phyloP scores from a whole-genome alignment of 2,888 invertebrate genomes.

The Lordiphosa fenestrarum region DNA sequence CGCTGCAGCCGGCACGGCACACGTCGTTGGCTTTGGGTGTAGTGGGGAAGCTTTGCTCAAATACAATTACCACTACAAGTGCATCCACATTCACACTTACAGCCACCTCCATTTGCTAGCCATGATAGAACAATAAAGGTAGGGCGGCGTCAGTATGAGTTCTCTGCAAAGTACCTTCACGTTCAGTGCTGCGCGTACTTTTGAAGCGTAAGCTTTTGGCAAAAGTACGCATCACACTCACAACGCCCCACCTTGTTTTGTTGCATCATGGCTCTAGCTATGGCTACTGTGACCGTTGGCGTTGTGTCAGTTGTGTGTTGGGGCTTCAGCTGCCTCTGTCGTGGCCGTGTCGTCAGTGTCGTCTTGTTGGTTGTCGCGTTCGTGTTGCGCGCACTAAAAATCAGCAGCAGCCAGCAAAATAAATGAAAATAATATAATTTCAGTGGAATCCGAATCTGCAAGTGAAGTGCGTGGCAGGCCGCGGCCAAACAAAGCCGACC shows the following conservation, averaged over 20 bases:
- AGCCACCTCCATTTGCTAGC: slow-evolving; percentile 11
- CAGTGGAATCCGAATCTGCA: slow-evolving; percentile 9
- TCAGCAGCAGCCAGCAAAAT: slow-evolving; percentile 48
- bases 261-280: slow-evolving; percentile 2
- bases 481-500: slow-evolving; percentile 14
- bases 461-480: slow-evolving; percentile 21
- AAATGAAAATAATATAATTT: slow-evolving; percentile 13
- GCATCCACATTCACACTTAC: slow-evolving; percentile 20
- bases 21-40: slow-evolving; percentile 19
- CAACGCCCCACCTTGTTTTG: no score
- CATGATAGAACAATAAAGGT: no score
- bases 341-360: slow-evolving; percentile 67
- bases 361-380: slow-evolving; percentile 80
- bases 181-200: no score
- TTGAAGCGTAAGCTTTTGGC: no score
- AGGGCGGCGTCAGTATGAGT: no score
- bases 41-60: slow-evolving; percentile 62
- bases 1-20: slow-evolving; percentile 43
- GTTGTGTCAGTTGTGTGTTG: slow-evolving; percentile 45
- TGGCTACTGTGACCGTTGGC: slow-evolving; percentile 22
- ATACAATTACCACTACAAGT: slow-evolving; percentile 36
- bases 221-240: no score
- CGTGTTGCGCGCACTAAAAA: slow-evolving; percentile 67
- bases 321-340: slow-evolving; percentile 38
- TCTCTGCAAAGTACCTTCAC: no score